These are phyloP conservation scores for Vicugna pacos DNA, from an alignment of 2,113 vertebrate species.

Conservation along the genomic window DNA sequence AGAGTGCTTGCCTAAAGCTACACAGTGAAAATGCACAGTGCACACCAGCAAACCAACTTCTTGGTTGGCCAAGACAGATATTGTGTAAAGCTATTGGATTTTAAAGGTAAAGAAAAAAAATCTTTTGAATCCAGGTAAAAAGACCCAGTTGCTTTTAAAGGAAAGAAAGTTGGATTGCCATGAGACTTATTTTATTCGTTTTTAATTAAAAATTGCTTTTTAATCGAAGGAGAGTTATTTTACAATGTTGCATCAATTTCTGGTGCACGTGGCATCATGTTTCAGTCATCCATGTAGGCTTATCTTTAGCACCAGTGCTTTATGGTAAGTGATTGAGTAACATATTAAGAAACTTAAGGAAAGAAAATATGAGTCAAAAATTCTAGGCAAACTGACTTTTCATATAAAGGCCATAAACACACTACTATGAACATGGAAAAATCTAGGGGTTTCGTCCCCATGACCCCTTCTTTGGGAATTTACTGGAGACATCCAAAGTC, in stretches of 20 bases:
- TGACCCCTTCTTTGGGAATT: neutral
- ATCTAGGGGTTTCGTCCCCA: neutral
- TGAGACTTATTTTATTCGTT: neutral
- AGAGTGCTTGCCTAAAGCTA: neutral
- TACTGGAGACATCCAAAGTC: neutral
- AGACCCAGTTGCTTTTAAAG: neutral
- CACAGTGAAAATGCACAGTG: neutral
- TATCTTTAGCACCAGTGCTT: neutral
- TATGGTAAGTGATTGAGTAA: neutral
- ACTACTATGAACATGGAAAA: neutral
- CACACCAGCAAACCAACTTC: neutral
- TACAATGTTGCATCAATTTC: too few species aligned
- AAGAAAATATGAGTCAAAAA: neutral
- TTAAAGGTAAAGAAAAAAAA: neutral
- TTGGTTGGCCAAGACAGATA: too few species aligned
- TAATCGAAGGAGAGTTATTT: too few species aligned
- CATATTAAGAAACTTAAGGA: neutral
- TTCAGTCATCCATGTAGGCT: neutral
- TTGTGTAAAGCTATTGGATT: neutral
- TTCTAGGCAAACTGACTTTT: neutral
- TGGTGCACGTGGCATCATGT: too few species aligned
- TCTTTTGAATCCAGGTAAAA: neutral
- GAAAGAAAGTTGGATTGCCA: neutral
- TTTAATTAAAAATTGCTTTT: too few species aligned
- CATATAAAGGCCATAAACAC: neutral